These are phyloP conservation scores for Calameuta filiformis DNA, from an alignment of 2,888 invertebrate genomes.

Conservation along the genomic window DNA sequence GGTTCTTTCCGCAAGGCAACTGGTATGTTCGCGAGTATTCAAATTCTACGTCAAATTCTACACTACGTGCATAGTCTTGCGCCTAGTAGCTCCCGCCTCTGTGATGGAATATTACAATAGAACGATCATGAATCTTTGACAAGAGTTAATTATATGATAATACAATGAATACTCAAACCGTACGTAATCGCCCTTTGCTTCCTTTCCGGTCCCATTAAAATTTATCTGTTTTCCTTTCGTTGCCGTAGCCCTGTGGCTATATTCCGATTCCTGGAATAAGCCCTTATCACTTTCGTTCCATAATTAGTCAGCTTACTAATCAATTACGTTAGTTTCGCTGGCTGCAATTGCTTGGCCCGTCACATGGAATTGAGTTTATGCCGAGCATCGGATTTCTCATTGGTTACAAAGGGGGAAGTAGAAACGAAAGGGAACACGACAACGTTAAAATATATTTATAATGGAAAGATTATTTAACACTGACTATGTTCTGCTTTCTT, in stretches of 20 bases:
- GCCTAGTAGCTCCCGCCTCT: background rate
- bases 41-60: background rate
- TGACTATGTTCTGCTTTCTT: background rate
- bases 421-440: background rate
- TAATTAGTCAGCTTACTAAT: background rate
- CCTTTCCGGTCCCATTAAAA: slow-evolving; percentile 1
- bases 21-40: background rate
- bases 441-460: background rate
- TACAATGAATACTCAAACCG: background rate
- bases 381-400: background rate
- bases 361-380: background rate
- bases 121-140: background rate
- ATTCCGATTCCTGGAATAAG: background rate
- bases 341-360: background rate
- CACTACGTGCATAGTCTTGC: background rate
- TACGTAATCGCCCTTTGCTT: background rate
- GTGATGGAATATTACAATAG: background rate
- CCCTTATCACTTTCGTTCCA: background rate
- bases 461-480: background rate
- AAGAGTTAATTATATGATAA: background rate
- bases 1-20: background rate
- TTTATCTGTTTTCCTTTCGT: slow-evolving; percentile 10
- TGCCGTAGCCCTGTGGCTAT: background rate
- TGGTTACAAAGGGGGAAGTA: background rate
- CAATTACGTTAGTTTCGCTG: background rate